phyloP scores from a whole-genome alignment of 2,797 vertebrate genomes.

The Sebastiscus albofasciatus region DNA sequence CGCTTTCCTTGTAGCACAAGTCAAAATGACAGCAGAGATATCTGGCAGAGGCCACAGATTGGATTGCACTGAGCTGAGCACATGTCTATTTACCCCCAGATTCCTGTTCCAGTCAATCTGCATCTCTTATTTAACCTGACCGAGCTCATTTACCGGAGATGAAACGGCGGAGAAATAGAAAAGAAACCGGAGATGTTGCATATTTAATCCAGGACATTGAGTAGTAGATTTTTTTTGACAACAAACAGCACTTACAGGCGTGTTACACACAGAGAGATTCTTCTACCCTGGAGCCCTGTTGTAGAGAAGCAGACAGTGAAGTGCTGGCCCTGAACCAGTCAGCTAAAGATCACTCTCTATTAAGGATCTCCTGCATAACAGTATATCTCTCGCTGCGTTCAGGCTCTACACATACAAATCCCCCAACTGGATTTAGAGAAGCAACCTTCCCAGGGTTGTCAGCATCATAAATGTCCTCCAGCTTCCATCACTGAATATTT shows the following conservation, averaged over 20 bases:
- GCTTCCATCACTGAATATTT: constrained; percentile 67
- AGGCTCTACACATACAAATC: constrained; percentile 40
- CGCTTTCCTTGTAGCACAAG: constrained; percentile 37
- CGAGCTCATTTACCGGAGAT: constrained; percentile 67
- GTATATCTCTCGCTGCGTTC: constrained; percentile 40
- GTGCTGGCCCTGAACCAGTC: constrained; percentile 56
- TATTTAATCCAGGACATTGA: constrained; percentile 75
- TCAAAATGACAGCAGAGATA: constrained; percentile 46
- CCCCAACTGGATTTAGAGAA: constrained; percentile 64
- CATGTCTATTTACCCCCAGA: constrained; percentile 59
- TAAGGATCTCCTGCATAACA: constrained; percentile 52
- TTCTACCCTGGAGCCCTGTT: constrained; percentile 64
- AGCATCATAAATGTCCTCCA: constrained; percentile 46
- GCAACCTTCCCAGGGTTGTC: constrained; percentile 60
- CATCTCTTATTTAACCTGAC: constrained; percentile 72
- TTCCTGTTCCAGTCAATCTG: constrained; percentile 64
- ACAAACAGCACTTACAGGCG: constrained; percentile 79
- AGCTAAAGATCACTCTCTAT: constrained; percentile 55
- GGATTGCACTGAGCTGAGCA: constrained; percentile 41
- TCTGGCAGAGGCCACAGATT: constrained; percentile 33
- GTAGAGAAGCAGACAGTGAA: constrained; percentile 54
- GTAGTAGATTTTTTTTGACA: constrained; percentile 72
- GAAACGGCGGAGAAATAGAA: constrained; percentile 41
- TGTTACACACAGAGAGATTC: constrained; percentile 60
- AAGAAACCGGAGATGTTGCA: constrained; percentile 63